Evolutionary conservation across 2,797 vertebrate genomes (phyloP).

Genomic region (Urophycis tenuis): DNA sequence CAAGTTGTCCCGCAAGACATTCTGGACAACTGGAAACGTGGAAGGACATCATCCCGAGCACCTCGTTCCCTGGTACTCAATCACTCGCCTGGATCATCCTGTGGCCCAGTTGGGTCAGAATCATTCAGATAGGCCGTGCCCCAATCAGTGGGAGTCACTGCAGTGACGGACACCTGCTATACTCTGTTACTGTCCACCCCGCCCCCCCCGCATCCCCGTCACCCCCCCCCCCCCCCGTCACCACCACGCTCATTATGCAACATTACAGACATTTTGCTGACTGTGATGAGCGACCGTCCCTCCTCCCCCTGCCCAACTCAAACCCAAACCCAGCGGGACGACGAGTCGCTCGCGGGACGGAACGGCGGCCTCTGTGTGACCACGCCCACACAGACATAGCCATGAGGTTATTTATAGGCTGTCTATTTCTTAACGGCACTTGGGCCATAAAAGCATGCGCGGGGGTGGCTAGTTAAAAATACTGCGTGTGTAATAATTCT

Average conservation of each 20-base stretch:
- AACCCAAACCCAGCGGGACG: conserved; percentile 6
- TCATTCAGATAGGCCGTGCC: not conserved
- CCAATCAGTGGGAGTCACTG: not conserved
- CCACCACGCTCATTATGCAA: not conserved
- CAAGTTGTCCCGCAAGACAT: conserved; percentile 38
- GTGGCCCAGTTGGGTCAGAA: not conserved
- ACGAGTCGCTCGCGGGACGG: no score
- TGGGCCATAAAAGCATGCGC: not conserved
- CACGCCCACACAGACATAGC: conserved; percentile 16
- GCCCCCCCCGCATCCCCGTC: no score
- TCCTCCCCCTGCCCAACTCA: conserved; percentile 9
- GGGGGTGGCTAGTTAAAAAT: not conserved
- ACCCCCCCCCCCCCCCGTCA: no score
- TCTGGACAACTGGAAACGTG: conserved; percentile 5
- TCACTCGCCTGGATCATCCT: not conserved
- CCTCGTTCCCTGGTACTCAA: not conserved
- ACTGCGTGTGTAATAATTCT: not conserved
- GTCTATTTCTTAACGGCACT: not conserved
- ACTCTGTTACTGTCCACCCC: no score
- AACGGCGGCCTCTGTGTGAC: not conserved
- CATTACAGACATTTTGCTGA: conserved; percentile 9
- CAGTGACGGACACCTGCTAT: no score
- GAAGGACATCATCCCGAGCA: conserved; percentile 4
- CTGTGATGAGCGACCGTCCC: conserved; percentile 12
- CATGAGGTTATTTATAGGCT: not conserved